phyloP scores from a whole-genome alignment of 2,888 invertebrate species.

The Caradrina clavipalpis region DNA sequence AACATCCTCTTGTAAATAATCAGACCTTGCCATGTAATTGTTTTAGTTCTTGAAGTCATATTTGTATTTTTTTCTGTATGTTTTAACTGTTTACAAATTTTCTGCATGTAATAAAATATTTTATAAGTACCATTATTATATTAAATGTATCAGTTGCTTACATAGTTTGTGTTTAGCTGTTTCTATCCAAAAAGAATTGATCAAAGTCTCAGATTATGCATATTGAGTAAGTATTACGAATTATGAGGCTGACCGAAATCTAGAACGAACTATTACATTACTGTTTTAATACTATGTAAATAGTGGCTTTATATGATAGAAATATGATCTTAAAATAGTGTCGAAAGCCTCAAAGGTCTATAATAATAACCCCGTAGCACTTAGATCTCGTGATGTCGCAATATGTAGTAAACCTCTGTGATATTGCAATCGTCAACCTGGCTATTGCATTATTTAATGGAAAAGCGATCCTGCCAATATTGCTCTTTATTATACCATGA shows the following conservation, averaged over 20 bases:
- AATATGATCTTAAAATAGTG: neutral
- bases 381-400: constrained; percentile 18
- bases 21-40: neutral
- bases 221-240: too few relatives aligned
- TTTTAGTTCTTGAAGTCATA: neutral
- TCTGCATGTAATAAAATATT: neutral
- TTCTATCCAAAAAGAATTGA: too few relatives aligned
- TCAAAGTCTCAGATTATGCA: too few relatives aligned
- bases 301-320: too few relatives aligned
- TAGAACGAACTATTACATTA: too few relatives aligned
- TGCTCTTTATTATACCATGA: neutral
- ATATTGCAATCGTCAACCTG: constrained; percentile 25
- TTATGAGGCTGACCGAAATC: too few relatives aligned
- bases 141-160: constrained; percentile 2
- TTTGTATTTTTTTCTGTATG: neutral
- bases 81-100: neutral
- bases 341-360: neutral
- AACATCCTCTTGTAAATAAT: neutral
- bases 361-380: neutral
- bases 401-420: constrained; percentile 12
- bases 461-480: constrained; percentile 7
- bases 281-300: too few relatives aligned
- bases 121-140: neutral
- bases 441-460: constrained; percentile 38
- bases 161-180: neutral